Percentiles rank a stretch among this genome's conserved stretches.
phyloP scores from a whole-genome alignment of 2,113 vertebrate species.

The Pandion haliaetus region DNA sequence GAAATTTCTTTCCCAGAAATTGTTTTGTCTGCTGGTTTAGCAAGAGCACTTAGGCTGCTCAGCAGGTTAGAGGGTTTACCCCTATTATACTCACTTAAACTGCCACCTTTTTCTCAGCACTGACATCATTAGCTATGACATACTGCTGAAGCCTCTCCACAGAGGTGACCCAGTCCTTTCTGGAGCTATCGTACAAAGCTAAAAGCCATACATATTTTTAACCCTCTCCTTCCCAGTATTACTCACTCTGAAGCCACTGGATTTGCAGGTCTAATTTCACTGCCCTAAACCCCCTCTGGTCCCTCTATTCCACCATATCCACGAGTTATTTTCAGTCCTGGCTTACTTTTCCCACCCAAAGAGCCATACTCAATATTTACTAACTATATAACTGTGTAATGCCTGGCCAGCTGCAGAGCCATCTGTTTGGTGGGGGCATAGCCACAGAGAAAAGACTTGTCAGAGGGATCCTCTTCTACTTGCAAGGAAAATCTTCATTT shows the following conservation, averaged over 20 bases:
- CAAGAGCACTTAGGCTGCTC: not conserved
- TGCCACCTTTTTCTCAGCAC: slow-evolving; percentile 31
- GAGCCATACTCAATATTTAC: not conserved
- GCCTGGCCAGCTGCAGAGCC: not conserved
- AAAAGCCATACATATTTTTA: not conserved
- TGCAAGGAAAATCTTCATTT: not conserved
- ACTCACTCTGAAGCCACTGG: not conserved
- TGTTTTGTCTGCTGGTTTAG: not conserved
- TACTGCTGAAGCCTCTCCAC: slow-evolving; percentile 1
- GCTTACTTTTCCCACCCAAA: not conserved
- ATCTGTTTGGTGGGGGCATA: not conserved
- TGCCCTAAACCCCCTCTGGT: not conserved
- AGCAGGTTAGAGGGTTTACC: slow-evolving; percentile 37
- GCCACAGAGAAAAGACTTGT: not conserved
- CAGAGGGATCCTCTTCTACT: not conserved
- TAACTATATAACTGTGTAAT: not conserved
- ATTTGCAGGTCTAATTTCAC: not conserved
- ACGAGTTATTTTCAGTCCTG: not conserved
- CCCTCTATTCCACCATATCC: not conserved
- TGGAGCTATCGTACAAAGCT: not conserved
- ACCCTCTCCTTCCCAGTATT: not conserved
- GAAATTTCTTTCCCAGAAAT: not conserved
- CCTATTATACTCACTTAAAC: slow-evolving; percentile 24
- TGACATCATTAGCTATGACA: slow-evolving; percentile 40
- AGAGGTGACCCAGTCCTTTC: slow-evolving; percentile 30